phyloP scores from a whole-genome alignment of 2,888 invertebrate species.

The Chrysina gloriosa region DNA sequence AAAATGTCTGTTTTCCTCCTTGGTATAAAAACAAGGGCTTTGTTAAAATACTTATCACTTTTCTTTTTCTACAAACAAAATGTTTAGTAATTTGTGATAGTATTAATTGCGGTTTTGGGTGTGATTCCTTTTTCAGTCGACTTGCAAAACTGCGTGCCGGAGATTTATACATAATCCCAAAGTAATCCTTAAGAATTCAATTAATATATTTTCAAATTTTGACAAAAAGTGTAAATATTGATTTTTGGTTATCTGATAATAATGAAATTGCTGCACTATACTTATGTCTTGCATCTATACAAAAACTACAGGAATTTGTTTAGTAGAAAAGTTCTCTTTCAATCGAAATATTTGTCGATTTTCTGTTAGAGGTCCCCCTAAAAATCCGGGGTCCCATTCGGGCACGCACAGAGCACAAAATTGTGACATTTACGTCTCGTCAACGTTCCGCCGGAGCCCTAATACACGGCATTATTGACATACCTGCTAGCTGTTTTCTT shows the following conservation, averaged over 20 bases:
- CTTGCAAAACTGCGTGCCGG: not conserved
- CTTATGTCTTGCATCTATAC: constrained; percentile 12
- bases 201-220: constrained; percentile 26
- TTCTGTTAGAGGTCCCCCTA: constrained; percentile 1
- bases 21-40: not conserved
- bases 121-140: not conserved
- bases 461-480: constrained; percentile 61
- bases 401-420: constrained; percentile 34
- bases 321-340: not conserved
- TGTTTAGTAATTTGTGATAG: not conserved
- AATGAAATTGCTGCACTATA: constrained; percentile 28
- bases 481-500: constrained; percentile 96
- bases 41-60: not conserved
- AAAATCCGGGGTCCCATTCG: constrained; percentile 29
- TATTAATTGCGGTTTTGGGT: constrained; percentile 21
- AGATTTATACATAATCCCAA: not conserved
- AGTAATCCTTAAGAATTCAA: not conserved
- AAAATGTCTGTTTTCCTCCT: not conserved
- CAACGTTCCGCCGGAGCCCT: constrained; percentile 28
- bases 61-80: constrained; percentile 13
- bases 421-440: constrained; percentile 39
- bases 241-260: constrained; percentile 40
- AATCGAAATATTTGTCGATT: not conserved
- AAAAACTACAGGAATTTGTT: not conserved
- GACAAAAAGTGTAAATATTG: constrained; percentile 39